These are phyloP conservation scores for Drosophila niveifrons DNA, from an alignment of 2,888 invertebrate genomes.

Conservation along the genomic window DNA sequence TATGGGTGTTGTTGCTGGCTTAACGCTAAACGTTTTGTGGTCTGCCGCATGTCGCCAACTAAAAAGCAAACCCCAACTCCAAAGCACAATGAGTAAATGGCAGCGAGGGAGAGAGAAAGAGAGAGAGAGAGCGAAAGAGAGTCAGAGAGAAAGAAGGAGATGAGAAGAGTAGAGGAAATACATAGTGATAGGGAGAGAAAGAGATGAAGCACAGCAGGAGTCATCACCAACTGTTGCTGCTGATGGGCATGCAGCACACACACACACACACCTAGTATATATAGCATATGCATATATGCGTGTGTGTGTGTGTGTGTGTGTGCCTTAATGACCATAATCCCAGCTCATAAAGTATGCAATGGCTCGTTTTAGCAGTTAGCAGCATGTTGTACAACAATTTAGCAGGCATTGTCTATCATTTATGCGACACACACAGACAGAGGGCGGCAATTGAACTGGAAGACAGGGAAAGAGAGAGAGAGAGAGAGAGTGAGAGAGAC, in stretches of 20 bases:
- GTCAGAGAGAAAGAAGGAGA: background rate
- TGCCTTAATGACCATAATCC: conserved; percentile 72
- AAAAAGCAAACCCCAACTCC: background rate
- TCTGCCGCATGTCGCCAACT: conserved; percentile 39
- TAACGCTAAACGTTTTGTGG: conserved; percentile 67
- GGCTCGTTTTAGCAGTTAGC: conserved; percentile 46
- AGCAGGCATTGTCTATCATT: conserved; percentile 43
- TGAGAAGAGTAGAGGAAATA: background rate
- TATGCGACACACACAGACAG: conserved; percentile 7
- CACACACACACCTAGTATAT: background rate
- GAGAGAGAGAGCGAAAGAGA: background rate
- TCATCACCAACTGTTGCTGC: conserved; percentile 63
- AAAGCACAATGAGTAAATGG: conserved; percentile 5
- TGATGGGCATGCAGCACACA: conserved; percentile 12
- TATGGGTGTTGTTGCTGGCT: conserved; percentile 37
- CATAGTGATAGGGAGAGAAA: background rate
- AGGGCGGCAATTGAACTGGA: background rate
- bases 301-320: conserved; percentile 19
- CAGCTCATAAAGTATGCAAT: conserved; percentile 69
- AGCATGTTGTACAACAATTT: conserved; percentile 42
- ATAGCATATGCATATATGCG: conserved; percentile 9
- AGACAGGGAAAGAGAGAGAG: background rate
- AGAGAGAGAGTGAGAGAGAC: background rate
- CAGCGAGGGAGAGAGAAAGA: background rate
- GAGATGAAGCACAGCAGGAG: background rate